Percentiles rank a stretch among this genome's conserved stretches.
Evolutionary conservation across 2,888 invertebrate species (phyloP).

Genomic region (Oscheius sp.): DNA sequence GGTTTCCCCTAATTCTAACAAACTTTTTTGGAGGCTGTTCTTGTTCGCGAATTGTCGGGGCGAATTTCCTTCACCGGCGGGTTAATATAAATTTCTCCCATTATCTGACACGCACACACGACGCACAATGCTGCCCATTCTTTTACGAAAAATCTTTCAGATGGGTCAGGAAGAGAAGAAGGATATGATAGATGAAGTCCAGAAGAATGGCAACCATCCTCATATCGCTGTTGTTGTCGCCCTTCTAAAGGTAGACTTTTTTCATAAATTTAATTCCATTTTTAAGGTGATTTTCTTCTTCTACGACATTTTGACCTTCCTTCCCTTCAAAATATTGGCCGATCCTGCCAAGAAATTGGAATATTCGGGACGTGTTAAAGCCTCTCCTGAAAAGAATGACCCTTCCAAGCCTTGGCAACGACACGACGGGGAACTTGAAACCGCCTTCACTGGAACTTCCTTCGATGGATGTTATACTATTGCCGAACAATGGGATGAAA

Average conservation of each 20-base stretch:
- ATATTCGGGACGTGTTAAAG: constrained; percentile 50
- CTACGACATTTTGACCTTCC: constrained; percentile 64
- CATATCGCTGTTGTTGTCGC: constrained; percentile 2
- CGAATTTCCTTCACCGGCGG: too few relatives aligned
- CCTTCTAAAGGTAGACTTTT: constrained; percentile 10
- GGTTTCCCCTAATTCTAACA: too few relatives aligned
- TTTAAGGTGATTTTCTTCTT: constrained; percentile 62
- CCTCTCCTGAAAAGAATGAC: constrained; percentile 53
- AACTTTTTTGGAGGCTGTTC: too few relatives aligned
- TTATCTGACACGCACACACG: too few relatives aligned
- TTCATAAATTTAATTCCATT: constrained; percentile 17
- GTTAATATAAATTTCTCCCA: too few relatives aligned
- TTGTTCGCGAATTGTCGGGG: too few relatives aligned
- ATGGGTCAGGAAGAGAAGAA: constrained; percentile 10
- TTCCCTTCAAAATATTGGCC: constrained; percentile 69
- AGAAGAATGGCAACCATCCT: constrained; percentile 15
- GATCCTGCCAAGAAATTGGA: constrained; percentile 65
- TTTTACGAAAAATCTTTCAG: not conserved
- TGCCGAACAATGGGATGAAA: constrained; percentile 71
- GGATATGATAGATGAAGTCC: constrained; percentile 12
- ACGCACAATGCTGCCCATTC: too few relatives aligned
- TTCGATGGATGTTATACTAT: constrained; percentile 71
- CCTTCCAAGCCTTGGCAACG: constrained; percentile 63
- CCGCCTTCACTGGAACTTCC: constrained; percentile 66
- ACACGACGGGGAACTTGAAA: constrained; percentile 28